Percentiles rank a stretch among this genome's conserved stretches.
Evolutionary conservation across 2,113 vertebrate species (phyloP).

Genomic region (Gallinago media): DNA sequence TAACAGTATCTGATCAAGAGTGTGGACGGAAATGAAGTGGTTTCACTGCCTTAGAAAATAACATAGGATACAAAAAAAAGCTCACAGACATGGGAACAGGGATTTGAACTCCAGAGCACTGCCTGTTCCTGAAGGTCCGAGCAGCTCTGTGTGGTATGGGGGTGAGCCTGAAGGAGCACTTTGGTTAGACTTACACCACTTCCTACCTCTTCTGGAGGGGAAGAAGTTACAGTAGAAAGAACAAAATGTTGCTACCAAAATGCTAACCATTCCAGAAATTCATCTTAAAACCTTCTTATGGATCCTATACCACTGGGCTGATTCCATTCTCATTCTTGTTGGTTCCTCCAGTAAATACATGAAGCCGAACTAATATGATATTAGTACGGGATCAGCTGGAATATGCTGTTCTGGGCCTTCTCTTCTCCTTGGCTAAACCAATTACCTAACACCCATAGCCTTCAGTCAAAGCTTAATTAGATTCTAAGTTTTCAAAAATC

Average conservation of each 20-base stretch:
- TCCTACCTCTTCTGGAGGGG: neutral
- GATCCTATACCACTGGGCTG: neutral
- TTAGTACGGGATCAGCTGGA: neutral
- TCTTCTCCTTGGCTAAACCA: neutral
- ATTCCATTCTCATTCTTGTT: neutral
- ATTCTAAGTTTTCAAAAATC: conserved; percentile 19
- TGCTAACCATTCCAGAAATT: neutral
- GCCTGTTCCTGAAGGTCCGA: neutral
- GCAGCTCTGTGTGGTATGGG: neutral
- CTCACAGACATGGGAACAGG: neutral
- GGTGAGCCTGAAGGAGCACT: neutral
- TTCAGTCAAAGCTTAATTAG: conserved; percentile 7
- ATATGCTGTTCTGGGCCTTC: neutral
- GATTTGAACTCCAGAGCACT: neutral
- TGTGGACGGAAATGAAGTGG: neutral
- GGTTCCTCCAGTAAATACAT: neutral
- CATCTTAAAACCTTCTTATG: neutral
- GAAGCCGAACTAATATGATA: neutral
- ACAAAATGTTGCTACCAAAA: neutral
- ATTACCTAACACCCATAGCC: neutral
- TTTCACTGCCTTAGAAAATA: neutral
- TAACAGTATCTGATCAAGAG: neutral
- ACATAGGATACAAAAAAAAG: neutral
- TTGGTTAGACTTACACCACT: neutral
- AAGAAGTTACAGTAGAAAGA: neutral